Base-by-base conservation (phyloP, 1,140 invertebrate genomes). In the Harpegnathos saltator region DNA sequence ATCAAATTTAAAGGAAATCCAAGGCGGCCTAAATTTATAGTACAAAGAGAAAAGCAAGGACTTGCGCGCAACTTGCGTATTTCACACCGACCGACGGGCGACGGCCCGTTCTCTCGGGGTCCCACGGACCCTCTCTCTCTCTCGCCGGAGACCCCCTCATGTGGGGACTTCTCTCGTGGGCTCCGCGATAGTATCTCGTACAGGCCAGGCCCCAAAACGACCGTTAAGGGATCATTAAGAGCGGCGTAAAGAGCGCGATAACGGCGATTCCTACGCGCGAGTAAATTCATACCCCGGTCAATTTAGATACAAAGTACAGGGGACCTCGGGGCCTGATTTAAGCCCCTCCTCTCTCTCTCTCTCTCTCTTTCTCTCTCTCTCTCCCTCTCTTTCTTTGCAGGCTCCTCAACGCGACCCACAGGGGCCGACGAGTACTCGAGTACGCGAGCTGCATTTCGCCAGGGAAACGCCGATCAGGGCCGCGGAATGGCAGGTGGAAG, bases 141-240 rank as follows among this genome's bases (percentile, higher is more conserved):
- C 44, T 50, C 44, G 44, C 24, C 58, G 29, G 15, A n/a, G 62
- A 85, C 24, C 56, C 69, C 33, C 19, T 38, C 29, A 56, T 62
- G 22, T 29, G 44, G 44, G 44, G 19, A 9, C n/a, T n/a, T n/a
- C n/a, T 24, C 15, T 82, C 78, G 56, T 82, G 75, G 58, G 58
- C 78, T 26, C 24, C 48, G 61, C 61, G 82, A 84, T 86, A 78
- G 56, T 58, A 81, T 86, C 85, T 82, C 59, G 26, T 63, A 50
- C 61, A 69, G 50, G n/a, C 33, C 54, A 33, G 66, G 26, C 24
- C 50, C 50, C 69, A 82, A 80, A 80, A 72, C 44, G 82, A 59
- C 85, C 84, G 88, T 91, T 89, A 91, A 90, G 84, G 65, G 85
- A 85, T 90, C 89, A 90, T 92, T 91, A 90, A 88, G 82, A 80